A percentile compares a stretch with the other conserved stretches of the same genome.
Conservation (phyloP, 2,888 invertebrate species). For the Zonitis immaculata region DNA sequence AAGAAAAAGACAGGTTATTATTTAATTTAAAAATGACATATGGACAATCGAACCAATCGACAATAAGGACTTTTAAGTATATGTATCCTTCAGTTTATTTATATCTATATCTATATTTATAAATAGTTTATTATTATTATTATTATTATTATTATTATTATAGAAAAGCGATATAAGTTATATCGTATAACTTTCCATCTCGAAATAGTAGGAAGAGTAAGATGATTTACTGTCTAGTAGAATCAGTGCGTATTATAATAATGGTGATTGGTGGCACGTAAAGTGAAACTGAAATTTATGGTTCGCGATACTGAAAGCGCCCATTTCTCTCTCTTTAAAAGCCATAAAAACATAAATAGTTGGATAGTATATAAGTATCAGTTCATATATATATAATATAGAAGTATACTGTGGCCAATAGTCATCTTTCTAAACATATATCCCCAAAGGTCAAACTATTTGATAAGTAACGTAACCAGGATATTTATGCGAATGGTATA, state of each 20-base stretch:
- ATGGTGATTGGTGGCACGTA: constrained; percentile 24
- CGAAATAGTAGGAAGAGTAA: constrained; percentile 2
- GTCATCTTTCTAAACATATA: not conserved
- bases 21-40: not conserved
- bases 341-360: too few species aligned
- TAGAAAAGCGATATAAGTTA: too few species aligned
- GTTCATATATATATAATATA: not conserved
- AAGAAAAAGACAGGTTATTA: not conserved
- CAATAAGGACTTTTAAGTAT: not conserved
- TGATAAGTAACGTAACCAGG: constrained; percentile 4
- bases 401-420: not conserved
- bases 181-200: constrained; percentile 12
- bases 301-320: constrained; percentile 21
- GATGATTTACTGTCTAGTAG: constrained; percentile 22
- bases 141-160: too few species aligned
- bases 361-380: too few species aligned
- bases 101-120: not conserved
- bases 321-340: constrained; percentile 9
- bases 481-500: not conserved
- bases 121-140: too few species aligned
- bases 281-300: constrained; percentile 29
- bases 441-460: constrained; percentile 15
- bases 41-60: not conserved
- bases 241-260: constrained; percentile 26
- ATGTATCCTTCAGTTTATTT: not conserved